Evolutionary conservation across 2,797 vertebrate species (phyloP), one percentile per base, ranked within the genome.

Genomic region (Sandelia bainsii): DNA sequence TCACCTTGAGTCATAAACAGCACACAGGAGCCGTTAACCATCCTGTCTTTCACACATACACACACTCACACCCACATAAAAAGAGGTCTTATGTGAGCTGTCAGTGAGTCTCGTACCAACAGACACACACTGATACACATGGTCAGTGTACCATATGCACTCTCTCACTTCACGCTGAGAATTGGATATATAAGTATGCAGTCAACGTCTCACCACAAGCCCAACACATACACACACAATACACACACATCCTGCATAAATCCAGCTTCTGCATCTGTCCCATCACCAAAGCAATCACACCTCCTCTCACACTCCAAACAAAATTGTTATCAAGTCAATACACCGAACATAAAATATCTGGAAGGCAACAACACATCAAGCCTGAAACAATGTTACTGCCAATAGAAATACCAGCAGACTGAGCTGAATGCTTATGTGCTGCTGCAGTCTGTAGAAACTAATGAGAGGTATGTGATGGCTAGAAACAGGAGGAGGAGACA

Each of bases 201-300:
- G 45, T 45, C 17, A 70, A 60, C 51, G 57, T 59, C 54, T 48
- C 49, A 9, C 8, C 20, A 29, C 45, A 37, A 8, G 49, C 69
- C 27, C 27, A 29, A 29, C 27, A 29, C 27, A 29, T 6, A 29
- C 27, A n/a, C n/a, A 46, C 22, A 32, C 20, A 29, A 37, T 9
- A 51, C 69, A 79, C 50, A 65, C 67, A 83, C 69, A 49, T 6
- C 20, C 25, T 14, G 65, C 66, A 53, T 57, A 69, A 66, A 66
- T 20, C 59, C 14, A 6, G 67, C 69, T 19, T 54, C 42, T 62
- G 45, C 64, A 46, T 66, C 72, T 23, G n/a, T 64, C 67, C 72
- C 84, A 69, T 62, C 79, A 82, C 77, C 79, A 84, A 77, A 79
- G 75, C 75, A 77, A 77, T 69, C 77, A 60, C 77, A 80, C 61